These are phyloP conservation scores for Eurystomus glaucurus DNA, from an alignment of 2,797 vertebrate genomes.

Conservation along the genomic window DNA sequence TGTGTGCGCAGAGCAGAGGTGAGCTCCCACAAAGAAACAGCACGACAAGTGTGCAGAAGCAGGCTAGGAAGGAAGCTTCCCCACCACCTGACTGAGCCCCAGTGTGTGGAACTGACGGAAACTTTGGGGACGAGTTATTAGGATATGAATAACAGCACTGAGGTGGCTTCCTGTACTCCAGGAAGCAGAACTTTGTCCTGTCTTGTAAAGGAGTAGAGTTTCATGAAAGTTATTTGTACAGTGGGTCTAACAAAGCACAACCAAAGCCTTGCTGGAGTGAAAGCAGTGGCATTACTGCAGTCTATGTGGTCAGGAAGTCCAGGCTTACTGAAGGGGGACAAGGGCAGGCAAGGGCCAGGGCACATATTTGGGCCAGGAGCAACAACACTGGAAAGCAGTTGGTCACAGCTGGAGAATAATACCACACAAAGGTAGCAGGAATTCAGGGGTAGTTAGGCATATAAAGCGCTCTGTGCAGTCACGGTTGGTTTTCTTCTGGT, in stretches of 20 bases:
- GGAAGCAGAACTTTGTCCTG: not conserved
- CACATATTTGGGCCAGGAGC: not conserved
- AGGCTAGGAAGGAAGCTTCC: not conserved
- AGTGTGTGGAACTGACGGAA: not conserved
- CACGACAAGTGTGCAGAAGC: not conserved
- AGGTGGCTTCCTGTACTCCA: conserved; percentile 10
- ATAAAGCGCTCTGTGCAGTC: not conserved
- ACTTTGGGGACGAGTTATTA: not conserved
- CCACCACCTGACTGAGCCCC: not conserved
- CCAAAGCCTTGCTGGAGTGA: not conserved
- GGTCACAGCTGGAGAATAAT: not conserved
- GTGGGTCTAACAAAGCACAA: not conserved
- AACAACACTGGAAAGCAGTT: not conserved
- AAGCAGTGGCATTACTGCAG: not conserved
- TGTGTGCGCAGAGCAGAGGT: not conserved
- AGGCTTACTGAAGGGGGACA: not conserved
- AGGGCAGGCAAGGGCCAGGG: not conserved
- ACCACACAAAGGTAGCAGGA: not conserved
- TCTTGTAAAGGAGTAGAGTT: not conserved
- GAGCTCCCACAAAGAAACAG: not conserved
- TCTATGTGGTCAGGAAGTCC: fast-evolving
- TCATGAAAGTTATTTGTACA: not conserved
- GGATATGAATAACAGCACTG: not conserved
- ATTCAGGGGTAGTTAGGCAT: not conserved
- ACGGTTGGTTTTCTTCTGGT: not conserved